A percentile compares a stretch with the other conserved stretches of the same genome.
These are phyloP conservation scores for Criorhina ranunculi DNA, from an alignment of 2,888 invertebrate species.

Conservation along the genomic window DNA sequence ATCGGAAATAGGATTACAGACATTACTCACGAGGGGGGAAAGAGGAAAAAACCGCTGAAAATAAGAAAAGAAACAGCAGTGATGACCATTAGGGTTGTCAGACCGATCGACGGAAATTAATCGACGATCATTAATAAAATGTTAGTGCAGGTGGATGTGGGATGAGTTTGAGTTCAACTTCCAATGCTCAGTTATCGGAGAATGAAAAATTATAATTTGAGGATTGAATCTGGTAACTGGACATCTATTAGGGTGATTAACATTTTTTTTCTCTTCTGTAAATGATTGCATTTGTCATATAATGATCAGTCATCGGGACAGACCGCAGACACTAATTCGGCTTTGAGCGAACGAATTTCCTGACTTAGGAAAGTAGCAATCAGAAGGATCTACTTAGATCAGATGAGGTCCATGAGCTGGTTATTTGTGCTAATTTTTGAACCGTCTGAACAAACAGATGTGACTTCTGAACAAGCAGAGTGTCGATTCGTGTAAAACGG, in stretches of 20 bases:
- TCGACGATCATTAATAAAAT: conserved; percentile 46
- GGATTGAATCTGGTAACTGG: conserved; percentile 27
- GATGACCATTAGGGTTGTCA: conserved; percentile 19
- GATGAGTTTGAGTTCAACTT: not conserved
- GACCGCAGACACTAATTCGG: conserved; percentile 1
- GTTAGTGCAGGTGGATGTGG: conserved; percentile 7
- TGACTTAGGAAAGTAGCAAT: too few species aligned
- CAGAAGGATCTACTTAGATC: too few species aligned
- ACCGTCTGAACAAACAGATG: too few species aligned
- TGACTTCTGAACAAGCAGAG: too few species aligned
- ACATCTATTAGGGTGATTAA: conserved; percentile 34
- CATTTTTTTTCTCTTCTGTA: conserved; percentile 6
- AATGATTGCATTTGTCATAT: conserved; percentile 1
- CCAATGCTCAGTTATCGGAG: conserved; percentile 2
- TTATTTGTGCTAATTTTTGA: too few species aligned
- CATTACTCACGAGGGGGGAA: too few species aligned
- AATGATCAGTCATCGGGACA: not conserved
- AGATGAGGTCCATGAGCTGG: too few species aligned
- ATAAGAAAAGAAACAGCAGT: not conserved
- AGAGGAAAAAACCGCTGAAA: not conserved
- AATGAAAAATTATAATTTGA: conserved; percentile 39
- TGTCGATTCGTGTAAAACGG: too few species aligned
- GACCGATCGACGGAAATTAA: conserved; percentile 42
- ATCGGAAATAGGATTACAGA: conserved; percentile 50
- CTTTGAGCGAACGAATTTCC: conserved; percentile 10